phyloP scores from a whole-genome alignment of 2,888 invertebrate species.

The Acronicta leporina region DNA sequence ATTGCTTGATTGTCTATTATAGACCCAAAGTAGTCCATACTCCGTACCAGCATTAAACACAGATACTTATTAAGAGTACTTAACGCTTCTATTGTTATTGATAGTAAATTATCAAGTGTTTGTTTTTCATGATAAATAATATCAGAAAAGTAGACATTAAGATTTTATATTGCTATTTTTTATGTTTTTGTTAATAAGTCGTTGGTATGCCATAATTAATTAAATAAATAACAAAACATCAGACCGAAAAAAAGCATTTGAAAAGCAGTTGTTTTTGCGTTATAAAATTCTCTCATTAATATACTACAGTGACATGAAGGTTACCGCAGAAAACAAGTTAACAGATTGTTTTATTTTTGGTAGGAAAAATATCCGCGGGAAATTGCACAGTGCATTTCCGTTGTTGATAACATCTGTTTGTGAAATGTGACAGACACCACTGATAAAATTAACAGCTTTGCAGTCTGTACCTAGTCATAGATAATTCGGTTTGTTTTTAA shows the following conservation, averaged over 20 bases:
- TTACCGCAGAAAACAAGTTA: constrained; percentile 16
- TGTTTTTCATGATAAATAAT: no score
- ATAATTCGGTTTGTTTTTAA: no score
- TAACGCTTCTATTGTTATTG: constrained; percentile 12
- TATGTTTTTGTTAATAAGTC: not conserved
- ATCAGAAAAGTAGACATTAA: no score
- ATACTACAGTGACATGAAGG: constrained; percentile 21
- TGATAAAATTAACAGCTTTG: constrained; percentile 6
- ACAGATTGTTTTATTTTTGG: constrained; percentile 20
- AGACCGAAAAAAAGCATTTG: not conserved
- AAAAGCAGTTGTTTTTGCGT: not conserved
- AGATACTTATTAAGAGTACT: not conserved
- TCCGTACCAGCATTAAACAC: not conserved
- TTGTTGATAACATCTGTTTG: constrained; percentile 23
- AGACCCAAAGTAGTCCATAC: not conserved
- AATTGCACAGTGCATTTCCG: constrained; percentile 26
- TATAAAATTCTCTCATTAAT: constrained; percentile 28
- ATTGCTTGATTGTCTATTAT: constrained; percentile 5
- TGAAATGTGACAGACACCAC: constrained; percentile 7
- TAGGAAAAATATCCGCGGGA: constrained; percentile 13
- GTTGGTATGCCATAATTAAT: no score
- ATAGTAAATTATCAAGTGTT: not conserved
- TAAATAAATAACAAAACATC: no score
- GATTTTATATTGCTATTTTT: no score
- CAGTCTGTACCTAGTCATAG: no score